A percentile compares a stretch with the other conserved stretches of the same genome.
Conservation (phyloP, 2,797 vertebrate species). For the Morus bassanus region DNA sequence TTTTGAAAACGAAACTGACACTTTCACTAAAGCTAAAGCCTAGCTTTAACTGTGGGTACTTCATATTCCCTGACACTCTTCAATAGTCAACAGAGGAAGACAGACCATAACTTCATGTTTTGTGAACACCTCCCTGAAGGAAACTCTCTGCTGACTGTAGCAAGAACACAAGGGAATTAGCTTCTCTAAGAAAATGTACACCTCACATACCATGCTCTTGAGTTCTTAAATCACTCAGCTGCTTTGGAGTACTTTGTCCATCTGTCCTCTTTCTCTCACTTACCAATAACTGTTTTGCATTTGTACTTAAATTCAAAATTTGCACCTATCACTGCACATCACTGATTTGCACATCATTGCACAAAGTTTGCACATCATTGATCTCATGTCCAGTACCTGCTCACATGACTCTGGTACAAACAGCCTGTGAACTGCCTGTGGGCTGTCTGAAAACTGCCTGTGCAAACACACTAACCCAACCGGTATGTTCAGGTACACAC, state of each 20-base stretch:
- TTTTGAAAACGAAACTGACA: not conserved
- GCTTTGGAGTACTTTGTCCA: not conserved
- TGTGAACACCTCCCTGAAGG: not conserved
- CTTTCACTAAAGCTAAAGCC: not conserved
- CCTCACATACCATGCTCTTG: not conserved
- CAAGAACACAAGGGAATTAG: not conserved
- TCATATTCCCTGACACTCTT: not conserved
- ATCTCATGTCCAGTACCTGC: not conserved
- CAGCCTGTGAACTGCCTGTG: not conserved
- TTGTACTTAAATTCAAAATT: not conserved
- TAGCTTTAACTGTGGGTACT: not conserved
- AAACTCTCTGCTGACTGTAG: not conserved
- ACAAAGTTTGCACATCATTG: not conserved
- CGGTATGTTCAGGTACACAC: not conserved
- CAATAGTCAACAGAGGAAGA: not conserved
- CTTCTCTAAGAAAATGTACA: not conserved
- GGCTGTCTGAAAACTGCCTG: not conserved
- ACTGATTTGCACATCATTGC: too few relatives aligned
- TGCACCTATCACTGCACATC: too few relatives aligned
- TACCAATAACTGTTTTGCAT: not conserved
- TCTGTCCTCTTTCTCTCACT: not conserved
- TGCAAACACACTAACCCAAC: not conserved
- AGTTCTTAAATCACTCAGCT: not conserved
- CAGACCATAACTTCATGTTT: not conserved
- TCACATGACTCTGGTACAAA: accelerated